A percentile compares a stretch with the other conserved stretches of the same genome.
Evolutionary conservation across 2,113 vertebrate genomes (phyloP).

Genomic region (Limanda limanda): DNA sequence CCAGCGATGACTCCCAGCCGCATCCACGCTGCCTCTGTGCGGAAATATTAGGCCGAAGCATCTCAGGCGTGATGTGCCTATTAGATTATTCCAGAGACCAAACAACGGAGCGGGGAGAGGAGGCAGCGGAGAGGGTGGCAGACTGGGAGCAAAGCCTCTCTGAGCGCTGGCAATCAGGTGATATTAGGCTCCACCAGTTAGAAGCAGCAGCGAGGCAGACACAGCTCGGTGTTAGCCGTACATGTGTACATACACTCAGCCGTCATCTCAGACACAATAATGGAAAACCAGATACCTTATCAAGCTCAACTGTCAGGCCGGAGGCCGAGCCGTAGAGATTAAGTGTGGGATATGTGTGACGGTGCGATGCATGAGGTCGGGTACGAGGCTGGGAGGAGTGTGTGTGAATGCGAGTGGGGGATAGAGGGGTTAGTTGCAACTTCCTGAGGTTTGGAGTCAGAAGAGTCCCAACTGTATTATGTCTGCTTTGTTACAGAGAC

Average conservation of each 20-base stretch:
- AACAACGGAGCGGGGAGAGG: slow-evolving; percentile 52
- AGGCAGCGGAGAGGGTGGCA: slow-evolving; percentile 49
- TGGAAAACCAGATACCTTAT: slow-evolving; percentile 77
- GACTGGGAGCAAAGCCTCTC: slow-evolving; percentile 65
- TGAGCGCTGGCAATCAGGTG: slow-evolving; percentile 71
- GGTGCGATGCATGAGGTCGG: slow-evolving; percentile 52
- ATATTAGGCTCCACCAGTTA: slow-evolving; percentile 68
- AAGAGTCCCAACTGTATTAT: slow-evolving; percentile 52
- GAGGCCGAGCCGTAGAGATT: slow-evolving; percentile 65
- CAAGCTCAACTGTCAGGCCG: slow-evolving; percentile 74
- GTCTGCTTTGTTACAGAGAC: slow-evolving; percentile 56
- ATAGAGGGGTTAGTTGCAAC: slow-evolving; percentile 39
- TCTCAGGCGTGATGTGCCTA: slow-evolving; percentile 70
- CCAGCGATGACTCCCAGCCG: slow-evolving; percentile 27
- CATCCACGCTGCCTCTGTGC: slow-evolving; percentile 40
- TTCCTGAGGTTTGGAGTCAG: slow-evolving; percentile 49
- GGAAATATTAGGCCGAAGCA: slow-evolving; percentile 64
- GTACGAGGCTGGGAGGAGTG: slow-evolving; percentile 45
- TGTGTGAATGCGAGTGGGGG: slow-evolving; percentile 1
- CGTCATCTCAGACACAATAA: slow-evolving; percentile 75
- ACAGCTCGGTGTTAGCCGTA: slow-evolving; percentile 57
- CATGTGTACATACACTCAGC: slow-evolving; percentile 74
- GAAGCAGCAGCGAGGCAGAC: slow-evolving; percentile 64
- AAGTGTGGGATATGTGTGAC: slow-evolving; percentile 65
- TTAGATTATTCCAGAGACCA: slow-evolving; percentile 77